These are phyloP conservation scores for Falcaria lacertinaria DNA, from an alignment of 2,888 invertebrate genomes.

Conservation along the genomic window DNA sequence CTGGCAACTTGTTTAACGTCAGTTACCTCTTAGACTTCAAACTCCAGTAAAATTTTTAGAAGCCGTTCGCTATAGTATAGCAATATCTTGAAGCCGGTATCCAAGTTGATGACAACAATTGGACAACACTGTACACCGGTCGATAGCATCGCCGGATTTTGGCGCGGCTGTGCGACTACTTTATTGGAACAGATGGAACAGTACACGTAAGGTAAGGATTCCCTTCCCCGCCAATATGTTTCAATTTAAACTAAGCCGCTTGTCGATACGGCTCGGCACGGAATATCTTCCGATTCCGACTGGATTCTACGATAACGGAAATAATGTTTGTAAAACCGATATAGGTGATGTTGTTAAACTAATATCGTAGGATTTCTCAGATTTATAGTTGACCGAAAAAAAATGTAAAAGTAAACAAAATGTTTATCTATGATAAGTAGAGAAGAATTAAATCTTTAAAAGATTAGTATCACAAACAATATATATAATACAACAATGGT, in stretches of 20 bases:
- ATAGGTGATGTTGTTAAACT: neutral
- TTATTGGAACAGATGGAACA: slow-evolving; percentile 51
- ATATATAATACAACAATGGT: no score
- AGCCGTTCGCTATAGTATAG: no score
- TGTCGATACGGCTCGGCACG: slow-evolving; percentile 63
- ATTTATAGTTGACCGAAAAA: no score
- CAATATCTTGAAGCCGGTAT: neutral
- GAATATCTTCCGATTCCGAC: slow-evolving; percentile 59
- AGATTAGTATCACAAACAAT: no score
- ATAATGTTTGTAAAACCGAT: slow-evolving; percentile 32
- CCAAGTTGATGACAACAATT: neutral
- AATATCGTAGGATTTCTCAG: neutral
- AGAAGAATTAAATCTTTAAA: no score
- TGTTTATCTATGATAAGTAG: no score
- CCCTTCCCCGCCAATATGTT: slow-evolving; percentile 68
- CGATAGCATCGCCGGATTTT: slow-evolving; percentile 16
- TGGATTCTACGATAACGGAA: slow-evolving; percentile 48
- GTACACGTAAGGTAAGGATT: slow-evolving; percentile 55
- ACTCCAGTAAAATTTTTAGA: no score
- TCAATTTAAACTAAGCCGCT: slow-evolving; percentile 76
- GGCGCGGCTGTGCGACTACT: slow-evolving; percentile 24
- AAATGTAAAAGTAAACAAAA: no score
- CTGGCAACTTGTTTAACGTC: no score
- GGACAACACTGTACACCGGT: slow-evolving; percentile 14
- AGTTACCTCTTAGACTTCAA: no score